phyloP scores from a whole-genome alignment of 2,797 vertebrate species.

The Toxotes lorentzi region DNA sequence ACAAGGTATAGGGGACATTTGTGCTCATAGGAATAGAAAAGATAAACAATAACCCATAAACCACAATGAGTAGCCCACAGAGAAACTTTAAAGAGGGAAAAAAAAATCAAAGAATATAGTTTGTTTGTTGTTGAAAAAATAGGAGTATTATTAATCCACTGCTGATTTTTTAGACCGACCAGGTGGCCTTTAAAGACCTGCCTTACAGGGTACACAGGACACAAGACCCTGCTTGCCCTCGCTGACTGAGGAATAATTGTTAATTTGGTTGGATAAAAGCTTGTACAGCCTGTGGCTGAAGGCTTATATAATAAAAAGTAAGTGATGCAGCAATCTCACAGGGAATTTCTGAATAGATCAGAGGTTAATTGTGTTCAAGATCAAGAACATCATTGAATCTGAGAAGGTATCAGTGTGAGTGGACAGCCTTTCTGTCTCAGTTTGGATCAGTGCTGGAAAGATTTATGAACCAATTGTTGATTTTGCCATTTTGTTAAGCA shows the following conservation, averaged over 20 bases:
- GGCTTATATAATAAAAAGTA: slow-evolving; percentile 18
- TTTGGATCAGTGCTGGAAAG: too few relatives aligned
- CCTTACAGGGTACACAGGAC: not conserved
- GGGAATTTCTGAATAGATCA: not conserved
- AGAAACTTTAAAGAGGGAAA: not conserved
- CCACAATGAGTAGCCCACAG: not conserved
- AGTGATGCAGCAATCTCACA: slow-evolving; percentile 20
- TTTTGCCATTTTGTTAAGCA: not conserved
- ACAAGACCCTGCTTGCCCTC: slow-evolving; percentile 61
- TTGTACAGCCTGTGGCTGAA: slow-evolving; percentile 27
- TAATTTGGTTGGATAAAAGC: slow-evolving; percentile 52
- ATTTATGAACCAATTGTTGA: too few relatives aligned
- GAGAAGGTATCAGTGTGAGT: too few relatives aligned
- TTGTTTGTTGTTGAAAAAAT: not conserved
- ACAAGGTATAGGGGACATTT: too few relatives aligned
- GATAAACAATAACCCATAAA: not conserved
- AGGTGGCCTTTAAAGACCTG: not conserved
- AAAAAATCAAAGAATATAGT: not conserved
- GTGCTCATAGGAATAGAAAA: too few relatives aligned
- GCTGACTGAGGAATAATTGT: slow-evolving; percentile 41
- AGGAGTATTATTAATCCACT: not conserved
- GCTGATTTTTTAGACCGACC: slow-evolving; percentile 5
- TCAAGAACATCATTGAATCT: not conserved
- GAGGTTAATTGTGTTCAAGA: not conserved
- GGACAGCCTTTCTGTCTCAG: too few relatives aligned